Conservation (phyloP, 2,888 invertebrate species). For the Clunio marinus region DNA sequence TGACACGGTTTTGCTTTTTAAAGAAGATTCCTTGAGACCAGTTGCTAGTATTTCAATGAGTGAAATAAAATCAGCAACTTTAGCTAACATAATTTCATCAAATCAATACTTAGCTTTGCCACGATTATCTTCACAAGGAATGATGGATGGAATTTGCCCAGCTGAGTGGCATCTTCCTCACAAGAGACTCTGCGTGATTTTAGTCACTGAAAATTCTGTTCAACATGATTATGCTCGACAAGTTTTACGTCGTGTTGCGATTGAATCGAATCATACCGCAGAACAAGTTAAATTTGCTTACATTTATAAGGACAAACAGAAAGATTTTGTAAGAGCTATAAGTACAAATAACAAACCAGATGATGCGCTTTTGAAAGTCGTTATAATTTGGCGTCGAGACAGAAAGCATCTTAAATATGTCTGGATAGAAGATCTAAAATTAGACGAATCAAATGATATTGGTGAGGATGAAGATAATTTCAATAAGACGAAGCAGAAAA, state of each 20-base stretch:
- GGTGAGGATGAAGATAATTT: slow-evolving; percentile 52
- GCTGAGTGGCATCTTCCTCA: slow-evolving; percentile 76
- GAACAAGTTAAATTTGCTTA: slow-evolving; percentile 82
- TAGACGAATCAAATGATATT: slow-evolving; percentile 45
- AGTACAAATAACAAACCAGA: slow-evolving; percentile 57
- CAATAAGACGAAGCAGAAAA: slow-evolving; percentile 67
- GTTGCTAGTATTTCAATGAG: slow-evolving; percentile 84
- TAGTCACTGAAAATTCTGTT: slow-evolving; percentile 65
- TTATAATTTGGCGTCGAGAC: slow-evolving; percentile 86
- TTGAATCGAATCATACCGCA: slow-evolving; percentile 60
- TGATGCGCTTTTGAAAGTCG: slow-evolving; percentile 71
- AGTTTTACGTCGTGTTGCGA: slow-evolving; percentile 67
- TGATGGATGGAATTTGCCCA: slow-evolving; percentile 67
- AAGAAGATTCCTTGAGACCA: slow-evolving; percentile 76
- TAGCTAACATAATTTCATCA: slow-evolving; percentile 81
- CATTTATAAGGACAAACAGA: slow-evolving; percentile 67
- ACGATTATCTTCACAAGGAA: slow-evolving; percentile 84
- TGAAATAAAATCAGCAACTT: slow-evolving; percentile 81
- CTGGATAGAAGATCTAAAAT: slow-evolving; percentile 60
- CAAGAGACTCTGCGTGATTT: slow-evolving; percentile 71
- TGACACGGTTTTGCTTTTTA: slow-evolving; percentile 82
- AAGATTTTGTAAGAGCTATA: slow-evolving; percentile 66
- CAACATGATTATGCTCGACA: slow-evolving; percentile 54
- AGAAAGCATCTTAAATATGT: slow-evolving; percentile 83
- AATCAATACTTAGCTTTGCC: slow-evolving; percentile 87